Conservation (phyloP, 2,797 vertebrate genomes). For the Labeo calbasu region DNA sequence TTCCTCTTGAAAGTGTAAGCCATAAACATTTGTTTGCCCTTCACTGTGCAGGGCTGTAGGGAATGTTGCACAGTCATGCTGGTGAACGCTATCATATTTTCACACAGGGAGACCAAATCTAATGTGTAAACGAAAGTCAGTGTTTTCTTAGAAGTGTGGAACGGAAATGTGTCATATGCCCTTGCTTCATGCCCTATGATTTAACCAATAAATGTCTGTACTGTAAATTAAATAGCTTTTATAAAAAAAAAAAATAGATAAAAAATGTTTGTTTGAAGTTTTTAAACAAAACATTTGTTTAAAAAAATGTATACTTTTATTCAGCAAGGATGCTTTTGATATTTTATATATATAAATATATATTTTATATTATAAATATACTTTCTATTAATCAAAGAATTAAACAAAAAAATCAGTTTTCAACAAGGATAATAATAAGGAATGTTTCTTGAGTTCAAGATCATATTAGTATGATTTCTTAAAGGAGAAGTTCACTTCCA, state of each 20-base stretch:
- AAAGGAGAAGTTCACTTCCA: no score
- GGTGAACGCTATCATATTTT: conserved; percentile 28
- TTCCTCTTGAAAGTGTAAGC: conserved; percentile 20
- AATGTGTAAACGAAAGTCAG: not conserved
- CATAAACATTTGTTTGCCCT: conserved; percentile 26
- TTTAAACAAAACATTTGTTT: no score
- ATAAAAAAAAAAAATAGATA: no score
- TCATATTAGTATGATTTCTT: not conserved
- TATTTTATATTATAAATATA: no score
- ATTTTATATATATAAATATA: no score
- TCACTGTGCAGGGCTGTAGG: conserved; percentile 23
- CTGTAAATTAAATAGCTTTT: not conserved
- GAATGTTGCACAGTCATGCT: conserved; percentile 53
- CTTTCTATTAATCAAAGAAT: no score
- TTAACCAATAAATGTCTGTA: not conserved
- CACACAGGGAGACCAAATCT: conserved; percentile 29
- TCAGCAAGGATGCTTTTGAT: no score
- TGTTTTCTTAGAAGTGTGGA: conserved; percentile 1
- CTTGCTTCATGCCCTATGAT: not conserved
- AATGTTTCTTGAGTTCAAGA: not conserved
- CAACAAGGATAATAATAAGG: not conserved
- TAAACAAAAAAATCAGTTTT: not conserved
- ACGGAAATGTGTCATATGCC: not conserved
- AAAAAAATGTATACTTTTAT: no score
- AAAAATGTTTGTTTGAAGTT: no score